Percentiles rank a stretch among this genome's conserved stretches.
Evolutionary conservation across 1,140 invertebrate genomes (phyloP).

Genomic region (Solen grandis): DNA sequence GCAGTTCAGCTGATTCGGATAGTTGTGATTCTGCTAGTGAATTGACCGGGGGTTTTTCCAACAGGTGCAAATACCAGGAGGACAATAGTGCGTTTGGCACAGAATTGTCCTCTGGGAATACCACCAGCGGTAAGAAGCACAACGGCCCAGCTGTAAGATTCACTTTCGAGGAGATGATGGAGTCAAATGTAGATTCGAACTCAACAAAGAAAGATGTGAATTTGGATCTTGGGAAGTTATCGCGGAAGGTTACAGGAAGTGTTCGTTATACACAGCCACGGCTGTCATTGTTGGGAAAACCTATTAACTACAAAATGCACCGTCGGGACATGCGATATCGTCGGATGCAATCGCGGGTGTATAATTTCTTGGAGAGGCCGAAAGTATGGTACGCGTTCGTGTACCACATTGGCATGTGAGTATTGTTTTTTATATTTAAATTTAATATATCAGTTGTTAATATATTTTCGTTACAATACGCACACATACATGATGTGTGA

Average conservation of each 20-base stretch:
- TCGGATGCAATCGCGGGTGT: slow-evolving; percentile 92
- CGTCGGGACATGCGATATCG: slow-evolving; percentile 92
- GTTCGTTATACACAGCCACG: slow-evolving; percentile 81
- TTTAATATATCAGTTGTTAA: no score
- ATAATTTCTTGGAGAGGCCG: slow-evolving; percentile 96
- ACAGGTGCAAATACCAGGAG: not conserved
- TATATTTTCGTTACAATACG: no score
- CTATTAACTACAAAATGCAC: slow-evolving; percentile 92
- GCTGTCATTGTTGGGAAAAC: slow-evolving; percentile 94
- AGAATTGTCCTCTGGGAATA: not conserved
- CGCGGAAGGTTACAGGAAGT: slow-evolving; percentile 62
- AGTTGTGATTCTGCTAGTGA: slow-evolving; percentile 51
- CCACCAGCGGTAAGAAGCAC: not conserved
- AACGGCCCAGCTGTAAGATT: slow-evolving; percentile 47
- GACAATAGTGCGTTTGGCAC: not conserved
- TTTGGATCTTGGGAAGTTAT: slow-evolving; percentile 63
- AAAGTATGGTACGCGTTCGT: slow-evolving; percentile 90
- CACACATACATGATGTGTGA: no score
- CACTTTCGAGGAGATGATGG: slow-evolving; percentile 69
- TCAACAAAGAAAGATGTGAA: slow-evolving; percentile 60
- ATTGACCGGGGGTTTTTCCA: slow-evolving; percentile 27
- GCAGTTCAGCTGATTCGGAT: not conserved
- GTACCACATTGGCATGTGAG: slow-evolving; percentile 97
- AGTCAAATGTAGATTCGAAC: slow-evolving; percentile 54
- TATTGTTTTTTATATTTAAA: no score